These are phyloP conservation scores for Paedocypris micromegethes DNA, from an alignment of 2,797 vertebrate species.

Conservation along the genomic window DNA sequence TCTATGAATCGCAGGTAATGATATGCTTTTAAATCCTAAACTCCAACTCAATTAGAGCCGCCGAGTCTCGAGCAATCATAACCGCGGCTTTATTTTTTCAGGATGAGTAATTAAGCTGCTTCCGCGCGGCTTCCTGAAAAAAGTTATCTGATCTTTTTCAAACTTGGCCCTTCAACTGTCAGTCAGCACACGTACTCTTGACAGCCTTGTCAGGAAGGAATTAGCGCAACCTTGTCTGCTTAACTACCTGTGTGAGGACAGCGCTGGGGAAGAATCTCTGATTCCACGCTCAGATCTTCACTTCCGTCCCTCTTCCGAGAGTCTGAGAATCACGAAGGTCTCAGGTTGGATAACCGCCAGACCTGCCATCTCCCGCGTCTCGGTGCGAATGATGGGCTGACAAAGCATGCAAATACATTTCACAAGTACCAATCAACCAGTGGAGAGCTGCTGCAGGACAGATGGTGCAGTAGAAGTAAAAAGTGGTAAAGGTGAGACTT, in stretches of 20 bases:
- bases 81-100: conserved; percentile 39
- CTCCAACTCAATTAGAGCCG: conserved; percentile 42
- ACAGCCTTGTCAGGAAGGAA: conserved; percentile 39
- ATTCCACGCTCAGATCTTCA: conserved; percentile 9
- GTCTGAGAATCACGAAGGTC: conserved; percentile 14
- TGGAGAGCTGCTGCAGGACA: not conserved
- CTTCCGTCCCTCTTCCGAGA: conserved; percentile 6
- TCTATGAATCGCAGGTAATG: conserved; percentile 51
- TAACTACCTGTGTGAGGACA: conserved; percentile 32
- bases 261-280: conserved; percentile 12
- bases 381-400: not conserved
- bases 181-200: conserved; percentile 33
- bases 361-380: conserved; percentile 1
- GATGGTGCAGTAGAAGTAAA: conserved; percentile 19
- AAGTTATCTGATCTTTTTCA: conserved; percentile 36
- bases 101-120: conserved; percentile 47
- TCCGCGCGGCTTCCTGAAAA: conserved; percentile 25
- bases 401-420: conserved; percentile 16
- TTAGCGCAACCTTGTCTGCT: conserved; percentile 45
- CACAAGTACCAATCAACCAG: conserved; percentile 10
- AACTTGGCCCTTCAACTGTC: conserved; percentile 46
- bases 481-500: not conserved
- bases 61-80: conserved; percentile 47
- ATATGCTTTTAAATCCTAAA: conserved; percentile 46
- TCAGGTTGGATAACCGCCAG: conserved; percentile 11